Percentiles rank a stretch among this genome's conserved stretches.
These are phyloP conservation scores for Oryzias woworae DNA, from an alignment of 2,113 vertebrate species.

Conservation along the genomic window DNA sequence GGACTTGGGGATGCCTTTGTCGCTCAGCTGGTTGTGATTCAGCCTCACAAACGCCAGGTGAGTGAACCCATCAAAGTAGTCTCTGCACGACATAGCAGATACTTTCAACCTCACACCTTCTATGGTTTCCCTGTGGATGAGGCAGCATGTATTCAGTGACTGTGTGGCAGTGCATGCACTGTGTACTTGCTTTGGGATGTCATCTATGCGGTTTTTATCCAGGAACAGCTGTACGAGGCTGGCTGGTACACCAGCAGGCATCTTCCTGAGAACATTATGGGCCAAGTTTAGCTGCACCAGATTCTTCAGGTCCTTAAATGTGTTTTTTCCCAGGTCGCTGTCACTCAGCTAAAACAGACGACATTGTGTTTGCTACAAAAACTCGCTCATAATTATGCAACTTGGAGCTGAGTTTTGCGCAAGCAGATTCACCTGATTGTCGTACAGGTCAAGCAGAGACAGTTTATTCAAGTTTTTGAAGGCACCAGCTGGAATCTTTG, in stretches of 20 bases:
- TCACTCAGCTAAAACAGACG: slow-evolving; percentile 76
- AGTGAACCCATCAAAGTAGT: slow-evolving; percentile 87
- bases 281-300: slow-evolving; percentile 97
- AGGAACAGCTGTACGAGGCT: slow-evolving; percentile 91
- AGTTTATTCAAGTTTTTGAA: slow-evolving; percentile 90
- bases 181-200: slow-evolving; percentile 82
- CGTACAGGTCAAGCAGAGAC: slow-evolving; percentile 90
- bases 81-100: slow-evolving; percentile 40
- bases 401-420: neutral
- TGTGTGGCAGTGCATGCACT: neutral
- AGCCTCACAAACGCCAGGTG: slow-evolving; percentile 91
- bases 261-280: slow-evolving; percentile 88
- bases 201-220: slow-evolving; percentile 90
- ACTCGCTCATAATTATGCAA: neutral
- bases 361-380: slow-evolving; percentile 3
- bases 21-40: slow-evolving; percentile 92
- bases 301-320: slow-evolving; percentile 89
- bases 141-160: neutral
- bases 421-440: slow-evolving; percentile 81
- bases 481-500: slow-evolving; percentile 84
- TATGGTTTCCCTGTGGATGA: neutral
- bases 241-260: slow-evolving; percentile 86
- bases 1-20: slow-evolving; percentile 87
- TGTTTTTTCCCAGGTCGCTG: slow-evolving; percentile 84
- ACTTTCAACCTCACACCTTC: neutral